Evolutionary conservation across 1,140 invertebrate genomes (phyloP), one percentile per base, ranked within the genome.

Genomic region (Diorhabda elongata): DNA sequence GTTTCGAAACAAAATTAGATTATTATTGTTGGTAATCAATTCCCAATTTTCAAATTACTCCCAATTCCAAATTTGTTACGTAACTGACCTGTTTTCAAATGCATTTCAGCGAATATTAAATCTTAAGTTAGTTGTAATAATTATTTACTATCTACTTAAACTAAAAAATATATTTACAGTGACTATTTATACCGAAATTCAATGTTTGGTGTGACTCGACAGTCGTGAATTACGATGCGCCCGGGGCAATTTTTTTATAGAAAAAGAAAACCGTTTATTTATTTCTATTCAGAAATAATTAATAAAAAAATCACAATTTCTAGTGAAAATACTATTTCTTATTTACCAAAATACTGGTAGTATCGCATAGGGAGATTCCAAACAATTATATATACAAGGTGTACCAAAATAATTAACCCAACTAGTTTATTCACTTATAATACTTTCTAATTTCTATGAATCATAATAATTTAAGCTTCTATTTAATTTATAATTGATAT

Each of bases 301-400:
- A 41, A 11, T 64, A 74, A 45, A 68, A 71, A 72, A 64, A 76
- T 76, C 74, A 77, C 75, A 78, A 76, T 72, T 75, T 73, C 69
- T 68, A 52, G 71, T 59, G 52, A 64, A 64, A 67, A 59, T 67
- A 71, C 58, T 63, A 75, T 70, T 52, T 8, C n/a, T 76, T 72
- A 76, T 77, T 76, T 74, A 76, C 69, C 70, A 71, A 76, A 77
- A 78, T 78, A 78, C 76, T 78, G 76, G 47, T 76, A 76, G 64
- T 76, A 77, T 77, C 76, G 72, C 75, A 75, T 71, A 67, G 66
- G 71, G 75, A 78, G 74, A 77, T 77, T 76, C 74, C 73, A 68
- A 65, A 69, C 68, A 60, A 58, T 52, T 62, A 63, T 64, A 52
- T 64, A 52, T 64, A 64, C 63, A 56, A 42, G 47, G 63, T 42